Percentiles rank a stretch among this genome's conserved stretches.
Conservation (phyloP, 2,888 invertebrate species). For the Diloba caeruleocephala region DNA sequence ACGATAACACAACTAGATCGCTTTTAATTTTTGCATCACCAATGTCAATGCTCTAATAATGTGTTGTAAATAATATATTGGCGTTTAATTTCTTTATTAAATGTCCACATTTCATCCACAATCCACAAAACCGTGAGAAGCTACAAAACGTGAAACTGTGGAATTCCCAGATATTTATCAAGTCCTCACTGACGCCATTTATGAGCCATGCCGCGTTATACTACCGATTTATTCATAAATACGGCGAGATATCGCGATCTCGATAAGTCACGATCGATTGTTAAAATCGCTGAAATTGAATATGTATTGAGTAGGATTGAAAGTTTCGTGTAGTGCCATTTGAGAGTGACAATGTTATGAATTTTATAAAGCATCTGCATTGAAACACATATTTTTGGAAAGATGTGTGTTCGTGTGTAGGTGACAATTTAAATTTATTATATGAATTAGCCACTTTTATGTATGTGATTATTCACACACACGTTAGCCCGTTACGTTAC, state of each 20-base stretch:
- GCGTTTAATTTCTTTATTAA: too few species aligned
- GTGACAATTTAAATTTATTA: too few species aligned
- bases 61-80: too few species aligned
- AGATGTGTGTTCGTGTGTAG: too few species aligned
- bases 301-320: constrained; percentile 48
- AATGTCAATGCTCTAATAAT: too few species aligned
- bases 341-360: constrained; percentile 37
- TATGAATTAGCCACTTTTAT: too few species aligned
- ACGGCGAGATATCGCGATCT: constrained; percentile 72
- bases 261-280: constrained; percentile 75
- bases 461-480: too few species aligned
- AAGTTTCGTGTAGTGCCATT: constrained; percentile 42
- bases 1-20: too few species aligned
- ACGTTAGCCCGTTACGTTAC: too few species aligned
- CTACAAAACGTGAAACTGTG: constrained; percentile 53
- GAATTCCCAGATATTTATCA: constrained; percentile 58
- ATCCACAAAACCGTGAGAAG: constrained; percentile 53
- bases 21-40: too few species aligned
- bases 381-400: too few species aligned
- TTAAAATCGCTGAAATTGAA: constrained; percentile 62
- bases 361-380: constrained; percentile 12
- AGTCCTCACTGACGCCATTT: constrained; percentile 52
- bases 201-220: constrained; percentile 64
- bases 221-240: constrained; percentile 76
- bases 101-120: constrained; percentile 21